phyloP scores from a whole-genome alignment of 2,888 invertebrate genomes.

The Eilema caniola region DNA sequence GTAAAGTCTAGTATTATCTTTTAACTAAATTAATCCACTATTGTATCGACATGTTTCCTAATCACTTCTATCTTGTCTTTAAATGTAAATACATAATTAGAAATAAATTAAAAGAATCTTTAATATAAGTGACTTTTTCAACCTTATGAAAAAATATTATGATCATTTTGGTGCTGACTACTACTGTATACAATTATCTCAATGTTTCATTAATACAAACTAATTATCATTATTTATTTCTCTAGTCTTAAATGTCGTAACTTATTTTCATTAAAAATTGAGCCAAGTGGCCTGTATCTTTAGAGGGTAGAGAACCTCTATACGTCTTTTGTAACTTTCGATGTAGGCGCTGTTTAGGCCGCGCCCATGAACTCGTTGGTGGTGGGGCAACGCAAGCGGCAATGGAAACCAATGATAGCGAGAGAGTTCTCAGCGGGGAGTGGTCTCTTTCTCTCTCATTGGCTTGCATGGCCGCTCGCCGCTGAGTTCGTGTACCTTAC shows the following conservation, averaged over 20 bases:
- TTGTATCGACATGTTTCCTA: slow-evolving; percentile 37
- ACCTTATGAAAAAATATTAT: slow-evolving; percentile 48
- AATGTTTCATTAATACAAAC: slow-evolving; percentile 43
- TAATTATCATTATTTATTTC: slow-evolving; percentile 33
- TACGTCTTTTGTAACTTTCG: not conserved
- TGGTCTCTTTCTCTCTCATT: no score
- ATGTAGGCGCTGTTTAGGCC: no score
- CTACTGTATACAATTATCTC: slow-evolving; percentile 43
- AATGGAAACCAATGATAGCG: no score
- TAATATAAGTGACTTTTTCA: slow-evolving; percentile 42
- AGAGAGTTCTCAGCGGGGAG: no score
- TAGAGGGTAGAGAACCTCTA: not conserved
- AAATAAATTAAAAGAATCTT: slow-evolving; percentile 36
- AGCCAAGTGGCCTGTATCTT: slow-evolving; percentile 23
- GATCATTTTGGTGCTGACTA: slow-evolving; percentile 52
- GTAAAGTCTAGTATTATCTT: slow-evolving; percentile 28
- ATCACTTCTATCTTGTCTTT: slow-evolving; percentile 32
- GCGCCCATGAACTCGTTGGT: no score
- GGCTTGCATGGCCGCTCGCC: no score
- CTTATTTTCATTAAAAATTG: slow-evolving; percentile 28
- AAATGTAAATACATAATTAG: slow-evolving; percentile 42
- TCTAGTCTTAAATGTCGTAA: slow-evolving; percentile 44
- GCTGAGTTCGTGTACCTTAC: not conserved
- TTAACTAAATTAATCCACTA: slow-evolving; percentile 22
- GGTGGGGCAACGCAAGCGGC: no score